Evolutionary conservation across 2,113 vertebrate species (phyloP).

Genomic region (Paramormyrops kingsleyae): DNA sequence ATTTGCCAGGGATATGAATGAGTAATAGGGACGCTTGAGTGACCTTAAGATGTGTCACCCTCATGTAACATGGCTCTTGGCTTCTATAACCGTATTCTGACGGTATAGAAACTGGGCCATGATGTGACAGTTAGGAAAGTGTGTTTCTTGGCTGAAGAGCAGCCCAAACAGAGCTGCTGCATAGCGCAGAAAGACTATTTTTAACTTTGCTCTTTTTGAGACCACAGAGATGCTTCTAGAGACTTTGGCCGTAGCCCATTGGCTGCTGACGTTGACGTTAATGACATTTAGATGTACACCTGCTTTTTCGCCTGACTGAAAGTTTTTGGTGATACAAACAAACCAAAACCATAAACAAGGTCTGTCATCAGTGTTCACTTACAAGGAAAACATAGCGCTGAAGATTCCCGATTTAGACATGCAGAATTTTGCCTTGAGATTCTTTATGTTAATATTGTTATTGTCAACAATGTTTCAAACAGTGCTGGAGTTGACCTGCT

Average conservation of each 20-base stretch:
- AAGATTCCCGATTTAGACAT: neutral
- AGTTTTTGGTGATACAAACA: neutral
- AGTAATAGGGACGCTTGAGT: neutral
- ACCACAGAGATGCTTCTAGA: neutral
- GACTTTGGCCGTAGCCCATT: neutral
- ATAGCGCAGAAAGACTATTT: neutral
- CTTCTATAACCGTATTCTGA: neutral
- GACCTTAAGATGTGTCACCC: neutral
- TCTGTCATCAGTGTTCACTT: neutral
- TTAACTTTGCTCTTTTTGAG: neutral
- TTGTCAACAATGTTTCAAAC: neutral
- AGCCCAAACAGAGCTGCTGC: neutral
- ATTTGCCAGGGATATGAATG: neutral
- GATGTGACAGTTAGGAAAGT: neutral
- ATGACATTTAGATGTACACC: neutral
- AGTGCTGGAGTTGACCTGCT: neutral
- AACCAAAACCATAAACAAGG: neutral
- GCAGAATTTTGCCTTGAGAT: neutral
- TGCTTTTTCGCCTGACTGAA: neutral
- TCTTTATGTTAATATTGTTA: neutral
- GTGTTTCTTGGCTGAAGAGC: neutral
- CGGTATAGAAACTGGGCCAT: neutral
- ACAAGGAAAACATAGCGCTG: neutral
- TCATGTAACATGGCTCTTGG: neutral
- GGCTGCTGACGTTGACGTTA: neutral